Percentiles rank a stretch among this genome's conserved stretches.
Conservation (phyloP, 2,113 vertebrate genomes). For the Burhinus bistriatus region DNA sequence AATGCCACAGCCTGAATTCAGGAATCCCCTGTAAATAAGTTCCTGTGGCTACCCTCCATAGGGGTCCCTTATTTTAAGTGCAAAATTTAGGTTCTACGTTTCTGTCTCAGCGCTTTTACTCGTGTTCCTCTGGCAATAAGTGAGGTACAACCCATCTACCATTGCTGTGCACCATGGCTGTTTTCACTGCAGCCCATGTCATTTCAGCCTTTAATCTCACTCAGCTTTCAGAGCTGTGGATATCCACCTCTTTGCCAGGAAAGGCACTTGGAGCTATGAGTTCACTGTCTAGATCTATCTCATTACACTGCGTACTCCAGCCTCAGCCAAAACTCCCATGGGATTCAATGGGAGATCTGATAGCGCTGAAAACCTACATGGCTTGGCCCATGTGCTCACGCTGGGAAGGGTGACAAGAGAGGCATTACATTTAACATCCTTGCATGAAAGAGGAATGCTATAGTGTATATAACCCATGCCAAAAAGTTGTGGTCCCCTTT, state of each 20-base stretch:
- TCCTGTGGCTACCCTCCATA: not conserved
- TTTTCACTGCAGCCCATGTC: not conserved
- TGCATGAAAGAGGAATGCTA: not conserved
- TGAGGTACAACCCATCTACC: not conserved
- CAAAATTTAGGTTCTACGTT: not conserved
- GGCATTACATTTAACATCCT: not conserved
- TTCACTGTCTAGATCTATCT: not conserved
- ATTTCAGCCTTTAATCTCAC: not conserved
- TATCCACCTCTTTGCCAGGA: not conserved
- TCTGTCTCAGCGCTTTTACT: not conserved
- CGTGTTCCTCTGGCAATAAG: not conserved
- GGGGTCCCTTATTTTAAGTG: not conserved
- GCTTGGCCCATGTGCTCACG: not conserved
- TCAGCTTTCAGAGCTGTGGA: not conserved
- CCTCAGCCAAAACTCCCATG: not conserved
- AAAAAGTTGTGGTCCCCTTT: not conserved
- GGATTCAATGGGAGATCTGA: not conserved
- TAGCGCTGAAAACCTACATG: not conserved
- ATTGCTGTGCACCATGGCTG: not conserved
- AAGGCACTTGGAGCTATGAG: not conserved
- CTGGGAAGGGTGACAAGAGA: slow-evolving; percentile 1
- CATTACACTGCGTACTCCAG: not conserved
- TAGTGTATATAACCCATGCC: not conserved
- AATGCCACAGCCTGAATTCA: not conserved
- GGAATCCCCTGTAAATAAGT: not conserved